A percentile compares a stretch with the other conserved stretches of the same genome.
phyloP scores from a whole-genome alignment of 2,113 vertebrate genomes.

The Bujurquina vittata region DNA sequence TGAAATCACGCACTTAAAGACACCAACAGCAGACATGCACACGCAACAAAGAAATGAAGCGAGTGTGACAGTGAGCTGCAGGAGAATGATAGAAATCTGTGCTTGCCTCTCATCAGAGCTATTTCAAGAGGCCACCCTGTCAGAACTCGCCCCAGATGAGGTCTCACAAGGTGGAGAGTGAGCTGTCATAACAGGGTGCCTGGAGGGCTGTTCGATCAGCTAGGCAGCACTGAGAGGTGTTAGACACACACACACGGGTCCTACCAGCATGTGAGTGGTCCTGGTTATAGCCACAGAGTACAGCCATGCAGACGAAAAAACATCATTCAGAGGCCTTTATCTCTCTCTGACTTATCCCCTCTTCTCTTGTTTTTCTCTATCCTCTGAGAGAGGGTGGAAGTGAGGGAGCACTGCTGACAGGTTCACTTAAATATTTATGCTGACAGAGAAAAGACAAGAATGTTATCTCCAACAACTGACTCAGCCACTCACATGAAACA shows the following conservation, averaged over 20 bases:
- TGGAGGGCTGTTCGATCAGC: conserved; percentile 61
- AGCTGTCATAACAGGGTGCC: conserved; percentile 73
- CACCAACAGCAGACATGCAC: not conserved
- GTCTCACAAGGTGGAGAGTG: conserved; percentile 57
- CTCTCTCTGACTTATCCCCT: conserved; percentile 9
- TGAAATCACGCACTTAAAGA: not conserved
- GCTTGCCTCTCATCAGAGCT: conserved; percentile 66
- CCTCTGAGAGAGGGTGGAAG: conserved; percentile 30
- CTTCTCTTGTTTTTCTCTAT: conserved; percentile 17
- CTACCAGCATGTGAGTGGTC: conserved; percentile 41
- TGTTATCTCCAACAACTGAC: conserved; percentile 72
- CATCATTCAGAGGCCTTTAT: conserved; percentile 57
- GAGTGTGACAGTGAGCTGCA: conserved; percentile 61
- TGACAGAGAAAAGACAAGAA: conserved; percentile 73
- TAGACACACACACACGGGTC: conserved; percentile 49
- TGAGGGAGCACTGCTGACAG: conserved; percentile 66
- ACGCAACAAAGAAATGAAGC: conserved; percentile 45
- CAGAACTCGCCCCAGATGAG: conserved; percentile 74
- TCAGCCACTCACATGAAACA: conserved; percentile 58
- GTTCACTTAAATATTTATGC: conserved; percentile 81
- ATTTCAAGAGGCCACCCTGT: conserved; percentile 67
- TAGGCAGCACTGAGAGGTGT: conserved; percentile 68
- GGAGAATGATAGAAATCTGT: conserved; percentile 60
- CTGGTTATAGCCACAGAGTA: conserved; percentile 46
- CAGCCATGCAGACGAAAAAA: conserved; percentile 54